A percentile compares a stretch with the other conserved stretches of the same genome.
Evolutionary conservation across 2,113 vertebrate species (phyloP).

Genomic region (Aldabrachelys gigantea): DNA sequence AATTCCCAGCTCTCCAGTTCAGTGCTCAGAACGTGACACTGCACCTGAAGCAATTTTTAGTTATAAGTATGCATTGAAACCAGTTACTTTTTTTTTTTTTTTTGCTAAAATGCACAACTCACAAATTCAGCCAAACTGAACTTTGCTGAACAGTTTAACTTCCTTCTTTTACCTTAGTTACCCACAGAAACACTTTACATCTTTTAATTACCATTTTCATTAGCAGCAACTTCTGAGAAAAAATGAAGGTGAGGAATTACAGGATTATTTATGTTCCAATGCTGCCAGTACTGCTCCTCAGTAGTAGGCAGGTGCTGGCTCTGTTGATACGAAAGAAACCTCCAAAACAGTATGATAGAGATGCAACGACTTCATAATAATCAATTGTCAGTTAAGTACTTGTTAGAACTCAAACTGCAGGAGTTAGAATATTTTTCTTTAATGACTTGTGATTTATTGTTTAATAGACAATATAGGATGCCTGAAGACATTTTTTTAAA

Average conservation of each 20-base stretch:
- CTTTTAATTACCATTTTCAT: conserved; percentile 35
- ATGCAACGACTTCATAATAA: conserved; percentile 5
- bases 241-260: conserved; percentile 54
- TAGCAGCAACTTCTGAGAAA: conserved; percentile 30
- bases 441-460: not conserved
- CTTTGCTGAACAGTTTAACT: fast-evolving
- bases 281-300: conserved; percentile 1
- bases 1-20: not conserved
- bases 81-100: not conserved
- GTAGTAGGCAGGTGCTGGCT: conserved; percentile 57
- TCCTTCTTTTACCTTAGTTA: not conserved
- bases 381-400: conserved; percentile 28
- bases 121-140: not conserved
- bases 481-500: not conserved
- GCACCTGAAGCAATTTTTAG: not conserved
- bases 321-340: conserved; percentile 24
- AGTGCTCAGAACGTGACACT: fast-evolving
- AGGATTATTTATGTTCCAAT: not conserved
- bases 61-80: not conserved
- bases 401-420: conserved; percentile 24
- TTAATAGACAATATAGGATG: not conserved
- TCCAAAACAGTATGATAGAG: conserved; percentile 25
- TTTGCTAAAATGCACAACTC: not conserved
- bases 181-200: not conserved
- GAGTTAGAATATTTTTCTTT: not conserved